Evolutionary conservation across 64 coral and sea anemone species (phyloP).

Genomic region (Acropora tenuis): DNA sequence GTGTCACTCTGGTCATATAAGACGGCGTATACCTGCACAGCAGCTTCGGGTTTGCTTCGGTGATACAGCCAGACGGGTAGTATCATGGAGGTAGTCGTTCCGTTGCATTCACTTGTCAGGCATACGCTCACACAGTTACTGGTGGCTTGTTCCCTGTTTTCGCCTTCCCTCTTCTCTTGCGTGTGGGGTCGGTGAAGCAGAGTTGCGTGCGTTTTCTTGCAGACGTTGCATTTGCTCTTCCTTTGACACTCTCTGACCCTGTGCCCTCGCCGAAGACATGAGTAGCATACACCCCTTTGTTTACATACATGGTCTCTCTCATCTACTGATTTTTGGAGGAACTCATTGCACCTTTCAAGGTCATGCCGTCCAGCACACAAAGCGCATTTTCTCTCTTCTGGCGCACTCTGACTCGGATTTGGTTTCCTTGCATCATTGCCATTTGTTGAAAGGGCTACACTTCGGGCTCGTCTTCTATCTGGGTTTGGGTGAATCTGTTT

Average conservation of each 20-base stretch:
- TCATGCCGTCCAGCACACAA: constrained; percentile 12
- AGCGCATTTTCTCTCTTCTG: not conserved
- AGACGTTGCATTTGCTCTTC: not conserved
- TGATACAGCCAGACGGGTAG: constrained; percentile 60
- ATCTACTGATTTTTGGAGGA: constrained; percentile 7
- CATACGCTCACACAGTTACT: constrained; percentile 41
- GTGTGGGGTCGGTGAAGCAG: not conserved
- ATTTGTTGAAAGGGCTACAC: not conserved
- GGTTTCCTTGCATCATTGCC: not conserved
- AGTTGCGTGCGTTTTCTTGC: not conserved
- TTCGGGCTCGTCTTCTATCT: not conserved
- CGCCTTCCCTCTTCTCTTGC: not conserved
- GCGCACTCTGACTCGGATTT: not conserved
- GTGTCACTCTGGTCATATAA: constrained; percentile 42
- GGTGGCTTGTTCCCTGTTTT: not conserved
- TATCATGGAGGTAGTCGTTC: constrained; percentile 52
- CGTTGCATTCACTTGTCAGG: constrained; percentile 20
- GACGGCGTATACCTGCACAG: constrained; percentile 51
- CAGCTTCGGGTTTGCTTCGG: constrained; percentile 25
- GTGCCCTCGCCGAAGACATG: constrained; percentile 1
- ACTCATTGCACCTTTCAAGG: constrained; percentile 36
- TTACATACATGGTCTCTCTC: constrained; percentile 38
- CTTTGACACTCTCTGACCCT: not conserved
- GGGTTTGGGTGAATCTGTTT: not conserved
- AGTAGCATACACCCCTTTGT: constrained; percentile 2